Percentiles rank a stretch among this genome's conserved stretches.
phyloP scores from a whole-genome alignment of 2,797 vertebrate genomes.

The Chelon labrosus region DNA sequence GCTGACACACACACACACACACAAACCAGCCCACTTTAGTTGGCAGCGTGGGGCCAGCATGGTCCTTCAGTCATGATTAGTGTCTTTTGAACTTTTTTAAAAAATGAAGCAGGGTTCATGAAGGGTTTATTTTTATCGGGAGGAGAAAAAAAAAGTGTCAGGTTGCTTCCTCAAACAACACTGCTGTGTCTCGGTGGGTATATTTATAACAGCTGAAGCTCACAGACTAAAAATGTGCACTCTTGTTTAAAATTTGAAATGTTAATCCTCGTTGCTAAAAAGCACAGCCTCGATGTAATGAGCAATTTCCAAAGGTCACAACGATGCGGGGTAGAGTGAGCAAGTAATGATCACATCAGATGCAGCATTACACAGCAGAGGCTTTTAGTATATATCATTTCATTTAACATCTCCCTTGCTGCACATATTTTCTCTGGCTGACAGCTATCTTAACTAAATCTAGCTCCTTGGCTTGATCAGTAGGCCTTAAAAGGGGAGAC shows the following conservation, averaged over 20 bases:
- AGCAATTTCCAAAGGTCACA: conserved; percentile 59
- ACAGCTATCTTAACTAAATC: conserved; percentile 64
- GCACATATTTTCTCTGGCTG: conserved; percentile 22
- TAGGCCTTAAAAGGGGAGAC: conserved; percentile 47
- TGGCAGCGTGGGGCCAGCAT: conserved; percentile 13
- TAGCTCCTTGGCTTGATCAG: conserved; percentile 58
- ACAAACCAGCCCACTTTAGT: not conserved
- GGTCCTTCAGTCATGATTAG: conserved; percentile 26
- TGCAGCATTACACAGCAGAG: conserved; percentile 18
- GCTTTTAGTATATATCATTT: conserved; percentile 23
- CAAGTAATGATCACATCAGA: conserved; percentile 33
- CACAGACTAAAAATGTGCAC: conserved; percentile 9
- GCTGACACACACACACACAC: conserved; percentile 11
- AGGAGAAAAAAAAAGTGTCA: not conserved
- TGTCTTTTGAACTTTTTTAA: conserved; percentile 23
- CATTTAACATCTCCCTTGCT: conserved; percentile 21
- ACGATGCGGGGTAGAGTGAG: conserved; percentile 28
- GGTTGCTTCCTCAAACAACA: not conserved
- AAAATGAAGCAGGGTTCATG: conserved; percentile 4
- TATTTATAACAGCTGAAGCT: conserved; percentile 27
- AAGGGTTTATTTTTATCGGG: conserved; percentile 6
- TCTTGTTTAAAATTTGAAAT: conserved; percentile 34
- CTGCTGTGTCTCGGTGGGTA: not conserved
- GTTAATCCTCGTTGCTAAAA: conserved; percentile 50
- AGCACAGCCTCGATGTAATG: conserved; percentile 50